phyloP scores from a whole-genome alignment of 2,888 invertebrate genomes.

The Agelastica alni region DNA sequence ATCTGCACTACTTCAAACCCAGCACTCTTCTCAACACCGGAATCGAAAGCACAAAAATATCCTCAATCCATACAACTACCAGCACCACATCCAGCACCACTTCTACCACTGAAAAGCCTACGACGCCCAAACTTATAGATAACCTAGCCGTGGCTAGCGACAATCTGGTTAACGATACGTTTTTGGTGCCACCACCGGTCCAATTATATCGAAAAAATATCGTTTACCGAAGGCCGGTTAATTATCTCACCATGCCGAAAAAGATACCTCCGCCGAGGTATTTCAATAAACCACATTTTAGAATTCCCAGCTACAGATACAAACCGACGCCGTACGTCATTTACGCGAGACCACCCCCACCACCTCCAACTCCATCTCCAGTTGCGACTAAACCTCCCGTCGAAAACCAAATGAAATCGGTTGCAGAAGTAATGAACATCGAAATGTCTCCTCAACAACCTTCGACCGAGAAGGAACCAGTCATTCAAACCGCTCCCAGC shows the following conservation, averaged over 20 bases:
- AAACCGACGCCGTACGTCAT: constrained; percentile 13
- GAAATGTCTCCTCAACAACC: constrained; percentile 51
- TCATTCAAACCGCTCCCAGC: constrained; percentile 41
- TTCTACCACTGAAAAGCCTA: constrained; percentile 38
- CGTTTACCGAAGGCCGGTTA: constrained; percentile 10
- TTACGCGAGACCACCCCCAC: background rate
- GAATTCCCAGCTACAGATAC: constrained; percentile 12
- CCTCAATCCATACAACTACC: constrained; percentile 32
- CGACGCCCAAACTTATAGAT: constrained; percentile 15
- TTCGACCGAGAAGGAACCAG: constrained; percentile 49
- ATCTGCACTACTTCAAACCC: constrained; percentile 37
- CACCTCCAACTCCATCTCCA: no score
- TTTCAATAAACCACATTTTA: constrained; percentile 18
- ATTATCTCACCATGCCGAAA: constrained; percentile 12
- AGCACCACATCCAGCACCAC: constrained; percentile 26
- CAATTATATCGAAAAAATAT: constrained; percentile 5
- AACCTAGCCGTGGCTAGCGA: constrained; percentile 26
- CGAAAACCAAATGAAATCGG: constrained; percentile 21
- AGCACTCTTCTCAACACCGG: constrained; percentile 33
- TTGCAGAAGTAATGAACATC: constrained; percentile 40
- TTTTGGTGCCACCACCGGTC: constrained; percentile 25
- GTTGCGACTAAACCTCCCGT: constrained; percentile 22
- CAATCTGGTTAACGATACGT: constrained; percentile 22
- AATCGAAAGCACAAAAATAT: constrained; percentile 32
- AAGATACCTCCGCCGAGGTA: constrained; percentile 24